Evolutionary conservation across 2,888 invertebrate species (phyloP).

Genomic region (Orgyia antiqua): DNA sequence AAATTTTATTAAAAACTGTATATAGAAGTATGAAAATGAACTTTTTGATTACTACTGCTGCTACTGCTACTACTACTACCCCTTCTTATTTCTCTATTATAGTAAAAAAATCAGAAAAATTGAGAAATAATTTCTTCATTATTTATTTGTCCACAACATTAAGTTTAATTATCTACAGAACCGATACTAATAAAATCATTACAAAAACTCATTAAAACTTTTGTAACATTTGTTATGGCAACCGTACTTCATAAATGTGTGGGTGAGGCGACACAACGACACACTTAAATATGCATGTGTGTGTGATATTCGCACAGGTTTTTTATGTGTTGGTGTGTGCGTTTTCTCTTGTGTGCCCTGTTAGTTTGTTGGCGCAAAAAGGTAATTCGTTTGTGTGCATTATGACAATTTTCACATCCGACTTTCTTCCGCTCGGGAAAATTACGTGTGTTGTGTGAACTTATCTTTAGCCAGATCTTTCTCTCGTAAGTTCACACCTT

Average conservation of each 20-base stretch:
- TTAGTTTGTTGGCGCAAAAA: conserved; percentile 49
- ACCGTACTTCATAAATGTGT: conserved; percentile 33
- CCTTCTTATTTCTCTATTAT: too few relatives aligned
- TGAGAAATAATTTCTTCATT: too few relatives aligned
- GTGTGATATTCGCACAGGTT: conserved; percentile 25
- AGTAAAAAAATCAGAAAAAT: too few relatives aligned
- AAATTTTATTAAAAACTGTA: too few relatives aligned
- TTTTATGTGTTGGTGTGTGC: conserved; percentile 23
- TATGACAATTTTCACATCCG: conserved; percentile 75
- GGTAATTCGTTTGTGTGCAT: conserved; percentile 56
- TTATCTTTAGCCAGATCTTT: conserved; percentile 38
- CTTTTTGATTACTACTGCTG: too few relatives aligned
- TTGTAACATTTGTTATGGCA: conserved; percentile 23
- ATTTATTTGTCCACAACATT: too few relatives aligned
- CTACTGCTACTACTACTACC: too few relatives aligned
- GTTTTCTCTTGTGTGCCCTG: conserved; percentile 49
- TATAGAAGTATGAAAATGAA: too few relatives aligned
- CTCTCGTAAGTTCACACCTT: conserved; percentile 53
- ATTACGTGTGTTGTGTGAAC: conserved; percentile 44
- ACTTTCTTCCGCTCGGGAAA: conserved; percentile 62
- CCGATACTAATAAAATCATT: conserved; percentile 18
- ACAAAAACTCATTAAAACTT: conserved; percentile 22
- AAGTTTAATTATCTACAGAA: conserved; percentile 20
- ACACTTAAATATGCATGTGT: conserved; percentile 33
- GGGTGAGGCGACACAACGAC: conserved; percentile 18